Evolutionary conservation across 2,113 vertebrate genomes (phyloP), one percentile per base, ranked within the genome.

Genomic region (Ictidomys tridecemlineatus): DNA sequence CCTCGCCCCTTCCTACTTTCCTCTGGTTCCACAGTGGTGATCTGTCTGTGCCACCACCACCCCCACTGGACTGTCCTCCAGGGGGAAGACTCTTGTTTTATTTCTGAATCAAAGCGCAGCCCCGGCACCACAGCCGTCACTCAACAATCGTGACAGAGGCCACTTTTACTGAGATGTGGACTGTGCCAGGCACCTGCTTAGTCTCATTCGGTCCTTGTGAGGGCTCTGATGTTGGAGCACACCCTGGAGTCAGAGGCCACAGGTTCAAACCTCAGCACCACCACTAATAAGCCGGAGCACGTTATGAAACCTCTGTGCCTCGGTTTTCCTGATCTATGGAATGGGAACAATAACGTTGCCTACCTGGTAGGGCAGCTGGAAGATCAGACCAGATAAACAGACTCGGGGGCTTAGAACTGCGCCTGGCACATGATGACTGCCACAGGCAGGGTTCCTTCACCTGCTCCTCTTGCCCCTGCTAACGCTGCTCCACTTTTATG

Each of bases 231-330:
- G 12, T 69, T 17, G 37, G 26, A 56, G 28, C 18, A 53, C 28
- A 30, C 69, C 30, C 56, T n/a, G 32, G 37, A 48, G 24, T 42
- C 65, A 51, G 34, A 11, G 0, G 0, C 34, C 48, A 9, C 6
- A 58, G 58, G 74, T 51, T 87, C 82, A 39, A 76, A 69, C 82
- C 76, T 83, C 92, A 87, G 58, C 37, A 18, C 67, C 28, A 77
- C 14, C 37, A 2, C 56, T 42, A n/a, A 28, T 24, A 56, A 34
- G 24, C 30, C 73, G 3, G 56, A 39, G 48, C 58, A 80, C 16
- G 18, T 61, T 72, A 51, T 42, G 37, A 53, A 86, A 53, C n/a
- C n/a, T 76, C 30, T 34, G 3, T 24, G 45, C 42, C 45, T 53
- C 11, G 1, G 3, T 80, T 34, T 74, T 74, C 37, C 48, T 69